A percentile compares a stretch with the other conserved stretches of the same genome.
Conservation (phyloP, 1,140 invertebrate genomes). For the Tetramorium parvispinum region DNA sequence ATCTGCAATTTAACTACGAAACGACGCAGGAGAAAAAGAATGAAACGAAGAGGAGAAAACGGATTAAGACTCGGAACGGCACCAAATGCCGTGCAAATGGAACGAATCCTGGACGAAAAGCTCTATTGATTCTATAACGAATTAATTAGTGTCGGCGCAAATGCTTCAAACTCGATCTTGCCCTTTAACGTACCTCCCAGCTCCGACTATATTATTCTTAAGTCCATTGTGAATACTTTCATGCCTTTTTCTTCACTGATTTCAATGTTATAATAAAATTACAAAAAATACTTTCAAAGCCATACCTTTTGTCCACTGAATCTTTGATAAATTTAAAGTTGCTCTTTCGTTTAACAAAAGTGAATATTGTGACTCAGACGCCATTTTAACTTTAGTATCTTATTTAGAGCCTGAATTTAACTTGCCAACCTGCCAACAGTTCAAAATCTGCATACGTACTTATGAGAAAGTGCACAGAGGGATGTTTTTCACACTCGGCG, state of each 20-base stretch:
- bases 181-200: constrained; percentile 19
- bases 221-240: constrained; percentile 30
- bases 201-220: constrained; percentile 25
- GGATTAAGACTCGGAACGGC: constrained; percentile 61
- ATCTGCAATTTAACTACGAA: constrained; percentile 56
- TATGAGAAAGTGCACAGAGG: constrained; percentile 18
- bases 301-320: not conserved
- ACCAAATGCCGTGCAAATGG: constrained; percentile 43
- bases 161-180: not conserved
- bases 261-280: not conserved
- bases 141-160: constrained; percentile 65
- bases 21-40: constrained; percentile 44
- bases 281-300: not conserved
- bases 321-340: not conserved
- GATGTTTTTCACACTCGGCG: constrained; percentile 26
- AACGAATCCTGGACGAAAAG: constrained; percentile 31
- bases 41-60: constrained; percentile 48
- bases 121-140: constrained; percentile 67
- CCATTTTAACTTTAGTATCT: not conserved
- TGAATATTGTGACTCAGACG: not conserved
- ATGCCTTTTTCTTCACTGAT: not conserved
- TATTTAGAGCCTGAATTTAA: not conserved
- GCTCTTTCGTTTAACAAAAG: not conserved
- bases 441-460: not conserved
- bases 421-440: not conserved